Base-by-base conservation (phyloP, 2,113 vertebrate species). In the Callionymus lyra region DNA sequence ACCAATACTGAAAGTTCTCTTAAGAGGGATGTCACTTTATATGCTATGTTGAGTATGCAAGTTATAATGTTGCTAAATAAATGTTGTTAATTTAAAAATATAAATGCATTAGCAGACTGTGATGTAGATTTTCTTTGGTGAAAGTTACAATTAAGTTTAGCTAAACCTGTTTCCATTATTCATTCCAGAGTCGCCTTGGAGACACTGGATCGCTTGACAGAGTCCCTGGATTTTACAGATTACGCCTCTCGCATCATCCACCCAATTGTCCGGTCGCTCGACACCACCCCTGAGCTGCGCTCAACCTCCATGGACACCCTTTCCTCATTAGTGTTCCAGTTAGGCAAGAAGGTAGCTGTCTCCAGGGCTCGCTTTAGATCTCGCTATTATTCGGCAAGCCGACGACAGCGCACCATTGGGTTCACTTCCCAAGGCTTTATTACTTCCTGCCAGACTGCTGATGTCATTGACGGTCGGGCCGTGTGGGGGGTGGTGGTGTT, bases 171-270 rank as follows among this genome's bases (percentile, higher is more conserved):
- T 59, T 70, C 31, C 11, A 59, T 44, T 63, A 12, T 67, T 31
- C 54, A 33, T 10, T 18, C 43, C 33, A 99, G 95, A 83, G 91
- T 91, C 63, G 88, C 95, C 6, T 67, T 99, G 41, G 95, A 99
- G 66, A 99, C 95, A 0, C 85, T 99, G 58, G 95, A 99, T 62
- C 85, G 92, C 10, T 65, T 99, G 70, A 97, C 95, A 0, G 94
- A 98, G 69, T 98, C 95, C 34, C 75, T 99, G 60, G 95, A 99
- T 79, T 99, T 99, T 82, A 99, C 94, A 0, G 95, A 99, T 74
- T 99, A 97, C 0, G 95, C 95, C 0, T 99, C 95, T 2, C 86
- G 93, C 8, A 97, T 99, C 54, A 99, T 99, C 57, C 95, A 99
- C 63, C 95, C 95, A 0, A 96, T 98, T 0, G 94, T 97, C 2